A percentile compares a stretch with the other conserved stretches of the same genome.
These are phyloP conservation scores for Battus philenor DNA, from an alignment of 1,140 invertebrate species.

Conservation along the genomic window DNA sequence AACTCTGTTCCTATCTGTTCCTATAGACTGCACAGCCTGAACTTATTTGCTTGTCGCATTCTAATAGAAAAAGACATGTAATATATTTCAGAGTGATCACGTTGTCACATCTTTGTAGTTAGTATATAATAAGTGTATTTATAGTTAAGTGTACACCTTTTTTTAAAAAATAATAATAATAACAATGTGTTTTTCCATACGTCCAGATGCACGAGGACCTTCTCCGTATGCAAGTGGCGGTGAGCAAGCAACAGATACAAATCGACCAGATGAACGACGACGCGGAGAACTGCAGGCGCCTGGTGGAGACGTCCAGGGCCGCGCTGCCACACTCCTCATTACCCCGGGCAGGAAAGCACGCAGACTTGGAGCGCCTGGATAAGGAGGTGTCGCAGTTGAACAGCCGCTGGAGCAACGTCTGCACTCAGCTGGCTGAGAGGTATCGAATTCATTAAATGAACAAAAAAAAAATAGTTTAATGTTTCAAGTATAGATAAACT, in stretches of 20 bases:
- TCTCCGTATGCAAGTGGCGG: slow-evolving; percentile 86
- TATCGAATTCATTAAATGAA: no score
- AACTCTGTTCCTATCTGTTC: no score
- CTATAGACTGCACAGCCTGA: no score
- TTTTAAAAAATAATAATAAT: background rate
- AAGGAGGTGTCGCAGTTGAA: slow-evolving; percentile 93
- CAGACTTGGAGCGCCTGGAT: slow-evolving; percentile 96
- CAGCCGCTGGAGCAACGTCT: slow-evolving; percentile 93
- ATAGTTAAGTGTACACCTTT: background rate
- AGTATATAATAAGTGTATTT: no score
- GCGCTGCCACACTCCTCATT: slow-evolving; percentile 73
- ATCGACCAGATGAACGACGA: slow-evolving; percentile 95
- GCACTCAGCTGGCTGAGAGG: slow-evolving; percentile 93
- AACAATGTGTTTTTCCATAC: background rate
- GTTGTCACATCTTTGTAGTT: no score
- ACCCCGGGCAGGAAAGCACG: slow-evolving; percentile 77
- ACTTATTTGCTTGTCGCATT: no score
- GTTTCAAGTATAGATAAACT: no score
- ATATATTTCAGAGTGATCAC: no score
- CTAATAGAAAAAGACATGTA: no score
- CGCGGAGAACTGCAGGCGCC: slow-evolving; percentile 87
- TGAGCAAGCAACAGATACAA: slow-evolving; percentile 88
- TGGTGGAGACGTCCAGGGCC: slow-evolving; percentile 90
- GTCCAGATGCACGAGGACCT: slow-evolving; percentile 84
- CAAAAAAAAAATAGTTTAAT: no score